Conservation (phyloP, 2,113 vertebrate species). For the Aegypius monachus region DNA sequence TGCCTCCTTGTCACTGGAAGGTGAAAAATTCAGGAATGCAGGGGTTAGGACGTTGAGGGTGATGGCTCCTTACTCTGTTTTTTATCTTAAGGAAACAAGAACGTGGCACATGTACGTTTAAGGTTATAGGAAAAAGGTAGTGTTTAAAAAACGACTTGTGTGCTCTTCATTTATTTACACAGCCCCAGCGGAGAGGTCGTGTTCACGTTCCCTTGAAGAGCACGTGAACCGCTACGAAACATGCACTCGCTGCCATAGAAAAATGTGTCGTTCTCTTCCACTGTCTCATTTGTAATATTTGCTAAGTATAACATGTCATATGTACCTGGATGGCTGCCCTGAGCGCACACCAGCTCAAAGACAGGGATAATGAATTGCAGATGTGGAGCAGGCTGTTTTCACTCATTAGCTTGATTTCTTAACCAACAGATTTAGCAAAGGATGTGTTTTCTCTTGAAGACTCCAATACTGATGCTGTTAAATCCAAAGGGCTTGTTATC, state of each 20-base stretch:
- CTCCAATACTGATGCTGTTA: neutral
- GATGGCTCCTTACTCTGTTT: neutral
- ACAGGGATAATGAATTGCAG: constrained; percentile 51
- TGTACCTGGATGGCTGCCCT: constrained; percentile 51
- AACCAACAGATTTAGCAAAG: constrained; percentile 39
- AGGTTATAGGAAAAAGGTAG: neutral
- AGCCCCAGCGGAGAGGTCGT: neutral
- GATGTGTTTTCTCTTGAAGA: constrained; percentile 30
- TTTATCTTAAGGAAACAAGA: neutral
- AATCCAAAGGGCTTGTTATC: constrained; percentile 36
- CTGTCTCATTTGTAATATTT: neutral
- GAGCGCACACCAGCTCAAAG: neutral
- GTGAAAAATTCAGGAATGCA: neutral
- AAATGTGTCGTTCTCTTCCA: constrained; percentile 1
- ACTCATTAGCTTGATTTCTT: constrained; percentile 60
- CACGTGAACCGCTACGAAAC: neutral
- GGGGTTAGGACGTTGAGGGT: neutral
- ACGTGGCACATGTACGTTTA: neutral
- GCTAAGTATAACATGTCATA: neutral
- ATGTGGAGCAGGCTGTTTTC: constrained; percentile 44
- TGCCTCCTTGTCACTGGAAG: neutral
- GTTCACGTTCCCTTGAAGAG: neutral
- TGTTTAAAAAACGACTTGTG: neutral
- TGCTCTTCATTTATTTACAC: neutral
- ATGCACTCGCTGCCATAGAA: neutral